Evolutionary conservation across 2,113 vertebrate genomes (phyloP), one percentile per base, ranked within the genome.

Genomic region (Rhea pennata): DNA sequence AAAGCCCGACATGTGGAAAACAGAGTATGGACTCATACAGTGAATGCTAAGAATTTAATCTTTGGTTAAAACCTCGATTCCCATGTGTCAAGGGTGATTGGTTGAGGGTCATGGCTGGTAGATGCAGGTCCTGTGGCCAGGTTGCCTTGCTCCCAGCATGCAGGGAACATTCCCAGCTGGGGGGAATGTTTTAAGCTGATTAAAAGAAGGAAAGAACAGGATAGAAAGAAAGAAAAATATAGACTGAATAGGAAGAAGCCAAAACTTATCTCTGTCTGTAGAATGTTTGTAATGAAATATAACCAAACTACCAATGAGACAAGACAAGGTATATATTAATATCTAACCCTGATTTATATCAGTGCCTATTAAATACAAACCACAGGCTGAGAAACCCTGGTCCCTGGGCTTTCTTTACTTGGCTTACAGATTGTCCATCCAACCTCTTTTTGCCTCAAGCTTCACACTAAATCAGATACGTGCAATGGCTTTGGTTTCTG

Each of bases 81-180:
- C 64, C 3, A 13, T 53, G 12, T 9, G 51, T 58, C 7, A 19
- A 65, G 15, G 8, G 23, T 77, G 14, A 8, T 17, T 66, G 48
- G 13, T 26, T 1, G 0, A 75, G 20, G 9, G 15, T 29, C 46
- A 40, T 0, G 1, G 6, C 46, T 79, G 20, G 10, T 11, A 78
- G 20, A 17, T 62, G 12, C 12, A 48, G 22, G 23, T 73, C 23
- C 10, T 2, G 2, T 71, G 50, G 13, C 12, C 5, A 4, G 11
- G 8, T 78, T 21, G 39, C 12, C 10, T 66, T 12, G 17, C 12
- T 44, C 76, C 62, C 36, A 46, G 12, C 6, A 59, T 3, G 4
- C 27, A 46, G 22, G 40, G 44, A 83, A 83, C 36, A 40, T 12
- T 10, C 27, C 31, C 40, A 27, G 14, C 5, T 83, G 62, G 31